phyloP scores from a whole-genome alignment of 2,797 vertebrate genomes.

The Rhincodon typus region DNA sequence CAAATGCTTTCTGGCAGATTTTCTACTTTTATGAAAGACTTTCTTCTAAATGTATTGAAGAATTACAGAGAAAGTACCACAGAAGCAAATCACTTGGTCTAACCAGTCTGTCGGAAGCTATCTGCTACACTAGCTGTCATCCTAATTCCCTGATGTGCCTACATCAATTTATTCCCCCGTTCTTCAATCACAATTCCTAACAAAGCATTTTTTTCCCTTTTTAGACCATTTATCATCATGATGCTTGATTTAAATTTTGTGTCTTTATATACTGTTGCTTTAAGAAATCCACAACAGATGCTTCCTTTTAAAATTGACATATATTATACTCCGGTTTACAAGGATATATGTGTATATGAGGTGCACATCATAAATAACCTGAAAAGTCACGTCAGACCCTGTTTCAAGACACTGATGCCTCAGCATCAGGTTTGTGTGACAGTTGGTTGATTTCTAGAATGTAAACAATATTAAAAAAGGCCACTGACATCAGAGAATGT shows the following conservation, averaged over 20 bases:
- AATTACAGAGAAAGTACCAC: not conserved
- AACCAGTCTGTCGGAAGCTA: not conserved
- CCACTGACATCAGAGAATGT: conserved; percentile 32
- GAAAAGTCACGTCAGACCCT: conserved; percentile 15
- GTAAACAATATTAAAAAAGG: conserved; percentile 35
- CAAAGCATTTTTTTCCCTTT: not conserved
- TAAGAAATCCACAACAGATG: not conserved
- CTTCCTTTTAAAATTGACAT: not conserved
- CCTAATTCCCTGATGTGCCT: not conserved
- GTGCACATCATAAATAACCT: conserved; percentile 23
- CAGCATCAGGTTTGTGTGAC: not conserved
- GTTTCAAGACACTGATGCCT: conserved; percentile 6
- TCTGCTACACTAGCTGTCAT: not conserved
- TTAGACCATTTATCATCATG: not conserved
- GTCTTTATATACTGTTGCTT: not conserved
- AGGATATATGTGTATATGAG: not conserved
- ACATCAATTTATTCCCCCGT: not conserved
- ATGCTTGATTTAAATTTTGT: not conserved
- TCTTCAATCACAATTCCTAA: not conserved
- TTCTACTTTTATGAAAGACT: not conserved
- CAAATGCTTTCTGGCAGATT: not conserved
- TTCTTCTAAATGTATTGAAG: not conserved
- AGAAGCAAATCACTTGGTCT: not conserved
- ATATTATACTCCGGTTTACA: not conserved
- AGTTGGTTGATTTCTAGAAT: conserved; percentile 22